Evolutionary conservation across 2,888 invertebrate species (phyloP).

Genomic region (Automeris io): DNA sequence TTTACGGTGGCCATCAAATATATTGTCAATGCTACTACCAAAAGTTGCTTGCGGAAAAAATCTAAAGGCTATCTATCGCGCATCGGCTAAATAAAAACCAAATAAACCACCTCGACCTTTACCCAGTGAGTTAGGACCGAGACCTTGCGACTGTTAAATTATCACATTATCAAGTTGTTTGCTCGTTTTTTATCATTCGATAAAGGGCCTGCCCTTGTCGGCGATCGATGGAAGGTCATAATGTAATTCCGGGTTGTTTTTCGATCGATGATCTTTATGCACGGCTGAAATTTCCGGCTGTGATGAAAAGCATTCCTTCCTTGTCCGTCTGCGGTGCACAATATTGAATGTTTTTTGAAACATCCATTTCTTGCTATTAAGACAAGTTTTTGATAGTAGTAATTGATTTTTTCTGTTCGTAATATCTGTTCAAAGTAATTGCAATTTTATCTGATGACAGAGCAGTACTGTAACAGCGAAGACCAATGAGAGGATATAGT

Average conservation of each 20-base stretch:
- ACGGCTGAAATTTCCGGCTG: slow-evolving; percentile 46
- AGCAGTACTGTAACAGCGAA: too few species aligned
- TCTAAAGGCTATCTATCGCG: slow-evolving; percentile 19
- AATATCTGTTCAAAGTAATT: too few species aligned
- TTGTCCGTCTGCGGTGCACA: slow-evolving; percentile 37
- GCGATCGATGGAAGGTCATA: slow-evolving; percentile 41
- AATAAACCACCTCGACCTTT: slow-evolving; percentile 54
- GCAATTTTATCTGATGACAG: too few species aligned
- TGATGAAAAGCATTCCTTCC: slow-evolving; percentile 46
- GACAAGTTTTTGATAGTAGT: too few species aligned
- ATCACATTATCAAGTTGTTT: slow-evolving; percentile 48
- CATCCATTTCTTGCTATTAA: too few species aligned
- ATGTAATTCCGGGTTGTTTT: slow-evolving; percentile 51
- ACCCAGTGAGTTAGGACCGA: slow-evolving; percentile 48
- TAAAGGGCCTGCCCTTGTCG: slow-evolving; percentile 63
- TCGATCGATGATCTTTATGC: slow-evolving; percentile 44
- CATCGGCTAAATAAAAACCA: slow-evolving; percentile 26
- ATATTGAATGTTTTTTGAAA: slow-evolving; percentile 29
- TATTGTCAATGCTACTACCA: slow-evolving; percentile 16
- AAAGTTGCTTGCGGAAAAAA: slow-evolving; percentile 25
- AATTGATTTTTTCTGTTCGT: too few species aligned
- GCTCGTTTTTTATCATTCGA: slow-evolving; percentile 50
- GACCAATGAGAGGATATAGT: too few species aligned
- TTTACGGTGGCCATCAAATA: slow-evolving; percentile 7
- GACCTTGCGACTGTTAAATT: slow-evolving; percentile 51